Percentiles rank a stretch among this genome's conserved stretches.
Evolutionary conservation across 2,888 invertebrate species (phyloP).

Genomic region (Aporophyla lueneburgensis): DNA sequence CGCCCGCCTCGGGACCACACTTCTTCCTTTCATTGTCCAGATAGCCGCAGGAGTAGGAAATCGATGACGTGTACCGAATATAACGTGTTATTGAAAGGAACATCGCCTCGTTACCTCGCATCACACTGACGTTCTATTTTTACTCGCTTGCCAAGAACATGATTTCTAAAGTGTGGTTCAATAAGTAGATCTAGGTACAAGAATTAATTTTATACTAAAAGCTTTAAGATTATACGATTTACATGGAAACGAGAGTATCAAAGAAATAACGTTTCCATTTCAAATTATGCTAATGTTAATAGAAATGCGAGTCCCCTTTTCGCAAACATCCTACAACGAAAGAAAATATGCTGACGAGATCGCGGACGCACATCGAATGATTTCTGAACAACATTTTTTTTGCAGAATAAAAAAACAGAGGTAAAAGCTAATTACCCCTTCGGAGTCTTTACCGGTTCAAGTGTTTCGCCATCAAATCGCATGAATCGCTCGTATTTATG

Average conservation of each 20-base stretch:
- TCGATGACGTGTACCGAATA: constrained; percentile 71
- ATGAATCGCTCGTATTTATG: constrained; percentile 86
- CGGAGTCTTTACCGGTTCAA: constrained; percentile 76
- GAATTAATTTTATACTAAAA: constrained; percentile 67
- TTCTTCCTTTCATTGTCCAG: constrained; percentile 80
- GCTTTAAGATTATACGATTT: constrained; percentile 74
- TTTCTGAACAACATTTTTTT: constrained; percentile 59
- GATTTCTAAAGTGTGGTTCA: constrained; percentile 42
- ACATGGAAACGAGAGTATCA: constrained; percentile 75
- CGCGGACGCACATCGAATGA: constrained; percentile 63
- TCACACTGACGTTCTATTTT: constrained; percentile 32
- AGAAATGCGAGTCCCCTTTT: constrained; percentile 70
- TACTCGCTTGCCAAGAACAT: constrained; percentile 14
- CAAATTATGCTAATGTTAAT: constrained; percentile 78
- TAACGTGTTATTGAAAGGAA: constrained; percentile 65
- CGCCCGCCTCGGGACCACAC: constrained; percentile 70
- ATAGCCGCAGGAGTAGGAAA: constrained; percentile 78
- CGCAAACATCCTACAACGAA: constrained; percentile 70
- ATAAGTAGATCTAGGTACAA: constrained; percentile 45
- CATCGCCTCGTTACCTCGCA: constrained; percentile 48
- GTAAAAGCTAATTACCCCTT: constrained; percentile 83
- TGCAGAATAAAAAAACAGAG: constrained; percentile 60
- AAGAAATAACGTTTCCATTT: constrained; percentile 76
- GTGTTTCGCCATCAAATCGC: constrained; percentile 84
- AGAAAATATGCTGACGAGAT: constrained; percentile 70